Evolutionary conservation across 2,113 vertebrate genomes (phyloP).

Genomic region (Perca fluviatilis): DNA sequence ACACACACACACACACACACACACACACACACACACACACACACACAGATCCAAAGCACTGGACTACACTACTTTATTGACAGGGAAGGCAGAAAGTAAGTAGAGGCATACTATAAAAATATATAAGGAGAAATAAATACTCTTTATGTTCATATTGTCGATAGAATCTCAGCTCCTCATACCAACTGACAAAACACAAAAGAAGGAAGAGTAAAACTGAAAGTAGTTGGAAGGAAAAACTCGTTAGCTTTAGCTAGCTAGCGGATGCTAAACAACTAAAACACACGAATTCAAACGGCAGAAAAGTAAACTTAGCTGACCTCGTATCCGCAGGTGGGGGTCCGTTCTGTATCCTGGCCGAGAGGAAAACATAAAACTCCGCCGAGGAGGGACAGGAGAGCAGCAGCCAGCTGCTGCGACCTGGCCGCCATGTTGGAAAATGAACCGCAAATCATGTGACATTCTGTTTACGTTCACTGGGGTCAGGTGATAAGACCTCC

Average conservation of each 20-base stretch:
- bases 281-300: accelerated
- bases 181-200: background rate
- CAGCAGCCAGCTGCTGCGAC: accelerated
- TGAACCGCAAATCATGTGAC: slow-evolving; percentile 57
- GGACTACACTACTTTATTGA: background rate
- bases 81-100: too few species aligned
- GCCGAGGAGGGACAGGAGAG: slow-evolving; percentile 3
- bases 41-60: background rate
- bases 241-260: background rate
- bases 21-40: background rate
- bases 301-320: slow-evolving; percentile 15
- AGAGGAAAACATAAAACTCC: slow-evolving; percentile 62
- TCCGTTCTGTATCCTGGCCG: background rate
- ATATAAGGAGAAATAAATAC: accelerated
- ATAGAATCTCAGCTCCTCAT: background rate
- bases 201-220: background rate
- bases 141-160: background rate
- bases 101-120: background rate
- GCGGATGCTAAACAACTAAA: background rate
- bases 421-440: slow-evolving; percentile 59
- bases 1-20: slow-evolving; percentile 20
- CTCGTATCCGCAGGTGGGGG: slow-evolving; percentile 69
- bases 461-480: background rate
- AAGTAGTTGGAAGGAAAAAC: background rate
- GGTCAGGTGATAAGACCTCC: slow-evolving; percentile 50